A percentile compares a stretch with the other conserved stretches of the same genome.
phyloP scores from a whole-genome alignment of 2,797 vertebrate genomes.

The Micrastur ruficollis region DNA sequence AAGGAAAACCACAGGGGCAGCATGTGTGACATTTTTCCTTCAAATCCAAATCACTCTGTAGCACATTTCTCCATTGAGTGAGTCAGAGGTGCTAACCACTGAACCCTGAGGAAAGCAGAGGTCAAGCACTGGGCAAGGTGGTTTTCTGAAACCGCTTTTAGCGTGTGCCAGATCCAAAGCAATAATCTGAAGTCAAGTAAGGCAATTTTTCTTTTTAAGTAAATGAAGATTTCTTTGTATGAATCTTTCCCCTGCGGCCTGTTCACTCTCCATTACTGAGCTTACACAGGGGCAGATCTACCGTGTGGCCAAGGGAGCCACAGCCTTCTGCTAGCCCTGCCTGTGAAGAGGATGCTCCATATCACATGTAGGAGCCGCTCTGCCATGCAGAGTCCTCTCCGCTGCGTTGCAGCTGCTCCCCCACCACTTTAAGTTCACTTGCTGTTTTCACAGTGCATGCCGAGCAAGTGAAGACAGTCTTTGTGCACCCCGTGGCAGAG shows the following conservation, averaged over 20 bases:
- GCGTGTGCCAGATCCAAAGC: background rate
- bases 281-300: background rate
- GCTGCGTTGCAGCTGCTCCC: background rate
- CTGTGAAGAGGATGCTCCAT: background rate
- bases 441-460: background rate
- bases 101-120: background rate
- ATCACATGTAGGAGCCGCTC: background rate
- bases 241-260: background rate
- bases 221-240: background rate
- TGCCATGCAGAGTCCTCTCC: background rate
- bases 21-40: background rate
- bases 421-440: background rate
- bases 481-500: background rate
- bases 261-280: background rate
- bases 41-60: background rate
- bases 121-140: background rate
- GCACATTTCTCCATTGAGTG: background rate
- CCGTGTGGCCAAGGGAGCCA: rapidly evolving
- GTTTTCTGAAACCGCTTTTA: background rate
- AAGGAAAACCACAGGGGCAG: background rate
- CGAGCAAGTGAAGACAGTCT: background rate
- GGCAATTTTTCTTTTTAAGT: background rate
- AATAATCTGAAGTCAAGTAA: background rate
- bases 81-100: slow-evolving; percentile 16
- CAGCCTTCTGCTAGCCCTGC: background rate